Conservation (phyloP, 2,888 invertebrate species). For the Sepioteuthis lessoniana region DNA sequence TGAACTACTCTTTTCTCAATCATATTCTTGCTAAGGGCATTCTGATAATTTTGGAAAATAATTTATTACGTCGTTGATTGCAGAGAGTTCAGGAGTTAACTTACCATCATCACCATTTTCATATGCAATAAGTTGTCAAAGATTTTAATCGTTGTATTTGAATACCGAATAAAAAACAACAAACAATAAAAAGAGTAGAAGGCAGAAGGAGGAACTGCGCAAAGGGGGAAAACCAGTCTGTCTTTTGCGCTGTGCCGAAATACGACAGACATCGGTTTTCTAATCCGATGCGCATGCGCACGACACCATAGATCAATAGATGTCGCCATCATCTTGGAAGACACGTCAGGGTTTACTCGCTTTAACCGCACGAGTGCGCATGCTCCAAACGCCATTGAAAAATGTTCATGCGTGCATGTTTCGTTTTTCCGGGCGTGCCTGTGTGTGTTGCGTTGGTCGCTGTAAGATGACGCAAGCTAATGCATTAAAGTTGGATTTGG, state of each 20-base stretch:
- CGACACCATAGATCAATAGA: constrained; percentile 12
- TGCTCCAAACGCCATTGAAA: not conserved
- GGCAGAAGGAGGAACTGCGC: not conserved
- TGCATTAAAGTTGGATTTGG: not conserved
- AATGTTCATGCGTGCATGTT: not conserved
- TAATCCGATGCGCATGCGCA: not conserved
- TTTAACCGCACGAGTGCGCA: not conserved
- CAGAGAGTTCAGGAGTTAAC: not conserved
- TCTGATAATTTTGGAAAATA: not conserved
- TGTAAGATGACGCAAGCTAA: not conserved
- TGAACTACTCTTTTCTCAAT: too few relatives aligned
- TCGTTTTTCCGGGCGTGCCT: not conserved
- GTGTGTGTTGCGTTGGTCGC: not conserved
- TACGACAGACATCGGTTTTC: not conserved
- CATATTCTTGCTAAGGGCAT: not conserved
- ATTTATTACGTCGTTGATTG: not conserved
- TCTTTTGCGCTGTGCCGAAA: not conserved
- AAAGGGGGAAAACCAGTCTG: not conserved
- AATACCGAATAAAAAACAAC: not conserved
- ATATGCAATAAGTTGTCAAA: not conserved
- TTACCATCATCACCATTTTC: not conserved
- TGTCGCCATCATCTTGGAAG: not conserved
- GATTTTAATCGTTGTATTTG: not conserved
- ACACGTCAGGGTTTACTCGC: not conserved
- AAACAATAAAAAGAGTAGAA: not conserved